Conservation (phyloP, 1,140 invertebrate genomes). For the Drosophila varians region DNA sequence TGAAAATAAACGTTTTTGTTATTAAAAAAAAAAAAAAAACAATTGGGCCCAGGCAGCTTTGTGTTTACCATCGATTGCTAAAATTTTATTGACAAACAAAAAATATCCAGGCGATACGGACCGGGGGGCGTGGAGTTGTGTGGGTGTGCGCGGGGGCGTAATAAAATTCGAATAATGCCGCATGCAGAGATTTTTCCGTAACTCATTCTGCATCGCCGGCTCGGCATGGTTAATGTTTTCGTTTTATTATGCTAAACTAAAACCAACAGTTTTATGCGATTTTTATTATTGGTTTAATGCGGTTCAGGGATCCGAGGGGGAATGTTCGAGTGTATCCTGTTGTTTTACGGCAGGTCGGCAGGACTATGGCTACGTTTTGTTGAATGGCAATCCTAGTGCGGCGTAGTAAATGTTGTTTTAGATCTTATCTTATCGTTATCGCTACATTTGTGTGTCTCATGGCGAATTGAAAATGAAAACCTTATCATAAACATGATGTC, state of each 20-base stretch:
- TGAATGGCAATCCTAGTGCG: not conserved
- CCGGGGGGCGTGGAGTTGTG: not conserved
- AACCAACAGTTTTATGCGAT: conserved; percentile 65
- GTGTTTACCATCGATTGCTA: conserved; percentile 46
- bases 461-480: conserved; percentile 67
- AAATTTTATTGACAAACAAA: conserved; percentile 61
- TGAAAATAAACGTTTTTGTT: conserved; percentile 38
- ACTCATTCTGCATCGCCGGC: conserved; percentile 17
- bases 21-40: conserved; percentile 40
- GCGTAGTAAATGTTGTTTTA: not conserved
- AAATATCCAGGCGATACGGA: conserved; percentile 38
- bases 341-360: conserved; percentile 45
- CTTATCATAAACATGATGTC: conserved; percentile 63
- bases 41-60: conserved; percentile 19
- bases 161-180: conserved; percentile 65
- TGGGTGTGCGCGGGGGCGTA: no score
- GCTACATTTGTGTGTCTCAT: conserved; percentile 27
- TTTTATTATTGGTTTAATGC: conserved; percentile 56
- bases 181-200: conserved; percentile 6
- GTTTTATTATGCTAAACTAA: conserved; percentile 71
- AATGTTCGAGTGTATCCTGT: conserved; percentile 2
- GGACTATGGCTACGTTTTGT: conserved; percentile 3
- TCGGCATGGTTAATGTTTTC: conserved; percentile 50
- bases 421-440: conserved; percentile 29
- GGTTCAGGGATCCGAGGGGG: conserved; percentile 13